Percentiles rank a stretch among this genome's conserved stretches.
Conservation (phyloP, 2,113 vertebrate genomes). For the Thermophis baileyi region DNA sequence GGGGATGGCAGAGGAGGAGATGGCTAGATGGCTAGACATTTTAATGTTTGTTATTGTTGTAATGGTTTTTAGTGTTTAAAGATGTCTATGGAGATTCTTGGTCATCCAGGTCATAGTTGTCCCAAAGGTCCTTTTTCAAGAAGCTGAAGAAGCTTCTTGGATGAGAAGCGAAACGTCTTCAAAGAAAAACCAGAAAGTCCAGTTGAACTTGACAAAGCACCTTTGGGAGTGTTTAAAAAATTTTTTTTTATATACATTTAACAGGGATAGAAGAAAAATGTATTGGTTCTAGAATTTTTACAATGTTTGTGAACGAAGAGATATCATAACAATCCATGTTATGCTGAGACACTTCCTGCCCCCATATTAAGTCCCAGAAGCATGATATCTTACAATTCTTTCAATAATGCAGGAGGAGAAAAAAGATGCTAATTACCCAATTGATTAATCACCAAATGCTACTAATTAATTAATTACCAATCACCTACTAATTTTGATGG, state of each 20-base stretch:
- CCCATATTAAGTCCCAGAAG: constrained; percentile 29
- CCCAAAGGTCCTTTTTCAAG: too few relatives aligned
- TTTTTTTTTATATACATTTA: not conserved
- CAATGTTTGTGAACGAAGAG: not conserved
- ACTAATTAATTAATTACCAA: constrained; percentile 27
- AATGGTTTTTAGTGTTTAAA: too few relatives aligned
- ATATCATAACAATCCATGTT: constrained; percentile 26
- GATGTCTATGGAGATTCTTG: too few relatives aligned
- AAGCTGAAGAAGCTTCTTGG: too few relatives aligned
- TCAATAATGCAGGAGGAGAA: constrained; percentile 1
- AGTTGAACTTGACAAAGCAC: too few relatives aligned
- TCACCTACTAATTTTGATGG: not conserved
- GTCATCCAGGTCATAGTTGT: too few relatives aligned
- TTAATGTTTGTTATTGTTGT: too few relatives aligned
- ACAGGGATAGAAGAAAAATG: not conserved
- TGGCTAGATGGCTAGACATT: too few relatives aligned
- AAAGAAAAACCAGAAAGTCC: too few relatives aligned
- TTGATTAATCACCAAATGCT: constrained; percentile 23
- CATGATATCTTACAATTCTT: not conserved
- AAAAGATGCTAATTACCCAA: constrained; percentile 24
- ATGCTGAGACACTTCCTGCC: constrained; percentile 23
- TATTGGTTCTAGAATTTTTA: not conserved
- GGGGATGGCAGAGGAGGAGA: too few relatives aligned
- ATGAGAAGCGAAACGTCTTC: too few relatives aligned
- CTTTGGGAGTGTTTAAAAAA: too few relatives aligned